A percentile compares a stretch with the other conserved stretches of the same genome.
Conservation (phyloP, 2,113 vertebrate genomes). For the Crotalus viridis region DNA sequence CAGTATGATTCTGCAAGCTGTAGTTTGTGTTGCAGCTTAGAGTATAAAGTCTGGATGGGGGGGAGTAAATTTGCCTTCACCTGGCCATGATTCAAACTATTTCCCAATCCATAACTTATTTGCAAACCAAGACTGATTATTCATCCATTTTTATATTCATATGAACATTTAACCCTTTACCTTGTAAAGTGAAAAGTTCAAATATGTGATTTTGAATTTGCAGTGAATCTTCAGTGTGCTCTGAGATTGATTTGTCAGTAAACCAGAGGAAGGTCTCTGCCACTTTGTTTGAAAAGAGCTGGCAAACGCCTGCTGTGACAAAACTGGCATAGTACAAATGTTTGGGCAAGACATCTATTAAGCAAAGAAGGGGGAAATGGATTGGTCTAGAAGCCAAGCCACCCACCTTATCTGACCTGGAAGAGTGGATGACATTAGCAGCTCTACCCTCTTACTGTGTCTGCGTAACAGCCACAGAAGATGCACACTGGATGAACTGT, state of each 20-base stretch:
- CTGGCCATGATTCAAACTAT: background rate
- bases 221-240: background rate
- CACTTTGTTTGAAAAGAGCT: background rate
- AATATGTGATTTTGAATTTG: conserved; percentile 1
- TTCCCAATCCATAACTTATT: background rate
- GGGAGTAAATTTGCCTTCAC: background rate
- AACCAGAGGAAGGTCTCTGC: background rate
- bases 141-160: background rate
- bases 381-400: background rate
- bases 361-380: background rate
- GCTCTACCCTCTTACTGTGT: background rate
- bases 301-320: background rate
- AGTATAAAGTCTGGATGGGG: background rate
- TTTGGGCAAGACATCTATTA: background rate
- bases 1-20: background rate
- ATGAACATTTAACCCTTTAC: background rate
- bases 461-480: background rate
- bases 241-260: background rate
- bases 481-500: background rate
- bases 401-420: background rate
- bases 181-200: background rate
- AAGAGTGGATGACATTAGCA: background rate
- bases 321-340: background rate
- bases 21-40: background rate
- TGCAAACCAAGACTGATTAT: background rate